These are phyloP conservation scores for Acropternis orthonyx DNA, from an alignment of 2,797 vertebrate species.

Conservation along the genomic window DNA sequence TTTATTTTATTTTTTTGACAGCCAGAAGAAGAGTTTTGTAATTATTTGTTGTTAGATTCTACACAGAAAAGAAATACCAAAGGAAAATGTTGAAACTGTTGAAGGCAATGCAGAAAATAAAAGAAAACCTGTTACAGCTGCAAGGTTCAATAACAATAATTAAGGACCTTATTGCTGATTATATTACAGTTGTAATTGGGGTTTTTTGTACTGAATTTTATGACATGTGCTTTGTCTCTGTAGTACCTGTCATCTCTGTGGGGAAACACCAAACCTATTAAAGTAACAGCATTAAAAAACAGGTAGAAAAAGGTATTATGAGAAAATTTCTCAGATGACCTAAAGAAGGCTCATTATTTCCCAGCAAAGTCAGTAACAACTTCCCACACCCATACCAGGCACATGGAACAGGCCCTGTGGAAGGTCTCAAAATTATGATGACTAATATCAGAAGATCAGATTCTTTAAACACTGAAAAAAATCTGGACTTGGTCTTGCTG, in stretches of 20 bases:
- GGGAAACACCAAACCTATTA: background rate
- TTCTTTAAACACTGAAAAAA: background rate
- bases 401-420: background rate
- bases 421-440: background rate
- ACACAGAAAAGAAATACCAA: background rate
- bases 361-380: background rate
- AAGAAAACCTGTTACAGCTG: background rate
- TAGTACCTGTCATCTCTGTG: background rate
- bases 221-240: background rate
- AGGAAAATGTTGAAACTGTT: background rate
- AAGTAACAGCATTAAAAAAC: background rate
- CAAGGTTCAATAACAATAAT: slow-evolving; percentile 30
- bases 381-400: background rate
- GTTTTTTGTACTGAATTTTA: slow-evolving; percentile 10
- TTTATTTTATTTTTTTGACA: background rate
- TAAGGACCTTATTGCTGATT: slow-evolving; percentile 18
- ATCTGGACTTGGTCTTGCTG: background rate
- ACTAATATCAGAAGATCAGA: background rate
- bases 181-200: background rate
- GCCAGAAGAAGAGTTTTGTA: background rate
- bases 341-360: background rate
- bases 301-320: background rate
- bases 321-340: background rate
- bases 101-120: background rate
- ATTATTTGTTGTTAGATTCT: background rate